Base-by-base conservation (phyloP, 2,888 invertebrate species). In the Gisinianus flammeolus region DNA sequence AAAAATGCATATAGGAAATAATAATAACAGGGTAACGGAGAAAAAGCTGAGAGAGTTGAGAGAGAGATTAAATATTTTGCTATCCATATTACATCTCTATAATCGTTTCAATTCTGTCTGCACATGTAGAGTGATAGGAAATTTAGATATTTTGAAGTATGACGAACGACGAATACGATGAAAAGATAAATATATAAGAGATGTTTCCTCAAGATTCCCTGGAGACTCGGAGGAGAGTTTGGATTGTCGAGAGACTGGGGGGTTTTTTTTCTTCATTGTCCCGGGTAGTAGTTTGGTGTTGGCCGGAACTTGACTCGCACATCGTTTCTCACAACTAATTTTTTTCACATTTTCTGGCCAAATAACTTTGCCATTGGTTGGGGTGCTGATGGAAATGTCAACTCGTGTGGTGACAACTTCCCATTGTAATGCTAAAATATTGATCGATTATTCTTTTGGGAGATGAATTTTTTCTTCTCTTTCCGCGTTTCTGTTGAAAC, bases 351-450 rank as follows among this genome's bases (percentile, higher is more conserved):
- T n/a, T 8, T 62, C 16, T 22, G 8, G 8, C 16, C 62, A 16
- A 6, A 22, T 72, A 58, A 72, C 30, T 58, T 54, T 24, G 24
- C 58, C n/a, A n/a, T 58, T 58, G 62, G 30, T 58, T 58, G 22
- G 62, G 52, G 58, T 58, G 72, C 35, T 72, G 72, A 72, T 72
- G 72, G 58, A 30, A 72, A 58, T 72, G 62, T 72, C 72, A 56
- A 72, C 62, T 56, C 54, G n/a, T 16, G 16, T 8, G 58, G 72
- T 72, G 72, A 72, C 58, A 56, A 31, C 72, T 31, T 72, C 31
- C 72, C 19, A 54, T 72, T 72, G 72, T 58, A 5, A 72, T 72
- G 72, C 31, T 72, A 58, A 72, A 72, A 72, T 72, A 72, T 72
- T 72, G 72, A 72, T 72, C 54, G 31, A 31, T 72, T 72, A 30